Conservation (phyloP, 2,113 vertebrate species). For the Oreotrochilus melanogaster region DNA sequence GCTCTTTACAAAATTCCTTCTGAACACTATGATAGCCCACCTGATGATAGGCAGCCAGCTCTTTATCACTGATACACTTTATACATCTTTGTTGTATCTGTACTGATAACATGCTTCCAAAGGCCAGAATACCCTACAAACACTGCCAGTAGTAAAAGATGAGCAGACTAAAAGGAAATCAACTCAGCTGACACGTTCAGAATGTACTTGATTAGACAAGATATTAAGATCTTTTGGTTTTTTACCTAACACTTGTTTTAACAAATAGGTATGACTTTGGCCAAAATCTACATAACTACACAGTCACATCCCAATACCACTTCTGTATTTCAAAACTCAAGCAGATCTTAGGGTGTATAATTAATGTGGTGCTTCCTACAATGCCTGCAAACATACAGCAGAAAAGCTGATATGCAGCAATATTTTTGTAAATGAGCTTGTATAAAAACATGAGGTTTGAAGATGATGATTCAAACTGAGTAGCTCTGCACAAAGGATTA, state of each 20-base stretch:
- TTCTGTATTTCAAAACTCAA: background rate
- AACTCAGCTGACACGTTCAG: background rate
- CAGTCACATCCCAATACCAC: background rate
- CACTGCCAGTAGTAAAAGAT: background rate
- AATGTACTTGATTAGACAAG: background rate
- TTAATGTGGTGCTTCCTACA: background rate
- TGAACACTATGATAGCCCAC: background rate
- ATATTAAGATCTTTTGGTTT: background rate
- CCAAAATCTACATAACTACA: background rate
- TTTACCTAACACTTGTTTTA: background rate
- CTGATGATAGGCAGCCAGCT: background rate
- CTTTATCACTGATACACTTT: background rate
- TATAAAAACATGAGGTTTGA: background rate
- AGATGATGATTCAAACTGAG: background rate
- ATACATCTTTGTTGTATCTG: accelerated
- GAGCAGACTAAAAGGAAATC: background rate
- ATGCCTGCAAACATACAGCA: background rate
- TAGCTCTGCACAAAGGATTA: background rate
- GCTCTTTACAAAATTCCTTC: background rate
- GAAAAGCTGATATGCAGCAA: background rate
- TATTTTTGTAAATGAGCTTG: background rate
- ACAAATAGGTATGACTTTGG: background rate
- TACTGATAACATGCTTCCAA: background rate
- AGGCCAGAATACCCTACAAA: background rate
- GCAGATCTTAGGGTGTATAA: background rate